Base-by-base conservation (phyloP, 2,113 vertebrate species). In the Callocephalon fimbriatum region DNA sequence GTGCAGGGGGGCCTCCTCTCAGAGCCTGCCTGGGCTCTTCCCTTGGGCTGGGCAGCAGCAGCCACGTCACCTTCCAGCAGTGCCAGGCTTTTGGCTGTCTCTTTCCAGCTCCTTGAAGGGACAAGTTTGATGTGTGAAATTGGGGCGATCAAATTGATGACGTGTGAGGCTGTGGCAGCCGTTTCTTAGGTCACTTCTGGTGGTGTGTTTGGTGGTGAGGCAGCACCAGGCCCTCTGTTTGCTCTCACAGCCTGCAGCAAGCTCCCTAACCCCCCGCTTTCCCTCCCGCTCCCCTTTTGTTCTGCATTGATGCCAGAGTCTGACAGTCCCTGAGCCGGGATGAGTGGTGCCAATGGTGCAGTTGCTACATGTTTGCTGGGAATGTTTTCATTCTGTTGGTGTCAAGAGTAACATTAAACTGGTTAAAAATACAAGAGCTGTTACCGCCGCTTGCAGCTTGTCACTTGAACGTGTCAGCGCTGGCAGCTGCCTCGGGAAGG, bases 81-180 rank as follows among this genome's bases (percentile, higher is more conserved):
- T 25, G 19, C 40, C 15, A 10, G 35, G 68, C 40, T 32, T 9
- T 62, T 25, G 10, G 50, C 61, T 37, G 9, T 37, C 44, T 2
- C 17, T 23, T 14, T 7, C 18, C 51, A 5, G 5, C 63, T 67
- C 4, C 45, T 29, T 6, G 12, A 18, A 44, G 40, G 54, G 59
- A 13, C 20, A 15, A 5, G 37, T 51, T 63, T 35, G 83, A n/a
- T 6, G 1, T 71, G 53, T 2, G 10, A 50, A 42, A 11, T 2
- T 31, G 15, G 48, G n/a, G 27, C 2, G n/a, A 18, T 37, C 51
- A 4, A 45, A 29, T 4, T 21, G 51, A 9, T 42, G 16, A 4
- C 0, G 0, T 25, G 45, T 2, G 4, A 62, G 61, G 37, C 35
- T 37, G 38, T 5, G n/a, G 26, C 29, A 53, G 54, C n/a, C 11